Conservation (phyloP, 2,113 vertebrate genomes). For the Callionymus lyra region DNA sequence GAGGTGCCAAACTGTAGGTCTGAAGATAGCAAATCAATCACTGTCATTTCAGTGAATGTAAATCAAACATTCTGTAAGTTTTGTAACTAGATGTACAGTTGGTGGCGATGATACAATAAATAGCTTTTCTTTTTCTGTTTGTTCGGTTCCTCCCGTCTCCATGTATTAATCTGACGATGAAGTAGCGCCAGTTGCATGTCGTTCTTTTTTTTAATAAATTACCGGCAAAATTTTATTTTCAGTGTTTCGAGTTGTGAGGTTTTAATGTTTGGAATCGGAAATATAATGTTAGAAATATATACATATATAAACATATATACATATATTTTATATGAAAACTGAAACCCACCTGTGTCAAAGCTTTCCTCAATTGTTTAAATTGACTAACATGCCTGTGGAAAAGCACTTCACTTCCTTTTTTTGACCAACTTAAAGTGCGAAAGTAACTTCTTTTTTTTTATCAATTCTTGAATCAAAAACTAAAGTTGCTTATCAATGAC, state of each 20-base stretch:
- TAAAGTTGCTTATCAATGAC: constrained; percentile 49
- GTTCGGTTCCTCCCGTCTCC: constrained; percentile 41
- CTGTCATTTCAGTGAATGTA: constrained; percentile 72
- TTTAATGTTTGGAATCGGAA: constrained; percentile 55
- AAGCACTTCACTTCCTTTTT: constrained; percentile 21
- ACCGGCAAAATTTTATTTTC: constrained; percentile 53
- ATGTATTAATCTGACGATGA: constrained; percentile 51
- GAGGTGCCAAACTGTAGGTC: constrained; percentile 67
- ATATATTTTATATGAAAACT: constrained; percentile 57
- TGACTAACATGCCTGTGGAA: constrained; percentile 10
- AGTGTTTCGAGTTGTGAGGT: constrained; percentile 53
- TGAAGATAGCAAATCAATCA: constrained; percentile 61
- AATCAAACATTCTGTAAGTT: constrained; percentile 64
- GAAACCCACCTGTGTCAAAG: constrained; percentile 11
- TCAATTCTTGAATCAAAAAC: constrained; percentile 33
- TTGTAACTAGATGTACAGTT: constrained; percentile 72
- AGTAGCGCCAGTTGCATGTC: constrained; percentile 63
- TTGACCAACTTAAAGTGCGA: constrained; percentile 10
- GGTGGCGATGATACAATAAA: constrained; percentile 57
- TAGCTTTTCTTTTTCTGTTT: constrained; percentile 23
- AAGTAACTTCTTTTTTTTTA: constrained; percentile 32
- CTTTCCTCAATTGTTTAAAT: constrained; percentile 9
- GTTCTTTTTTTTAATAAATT: constrained; percentile 43
- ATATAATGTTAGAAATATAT: constrained; percentile 53
- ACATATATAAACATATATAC: constrained; percentile 31